phyloP scores from a whole-genome alignment of 2,797 vertebrate species.

The Adrianichthys oophorus region DNA sequence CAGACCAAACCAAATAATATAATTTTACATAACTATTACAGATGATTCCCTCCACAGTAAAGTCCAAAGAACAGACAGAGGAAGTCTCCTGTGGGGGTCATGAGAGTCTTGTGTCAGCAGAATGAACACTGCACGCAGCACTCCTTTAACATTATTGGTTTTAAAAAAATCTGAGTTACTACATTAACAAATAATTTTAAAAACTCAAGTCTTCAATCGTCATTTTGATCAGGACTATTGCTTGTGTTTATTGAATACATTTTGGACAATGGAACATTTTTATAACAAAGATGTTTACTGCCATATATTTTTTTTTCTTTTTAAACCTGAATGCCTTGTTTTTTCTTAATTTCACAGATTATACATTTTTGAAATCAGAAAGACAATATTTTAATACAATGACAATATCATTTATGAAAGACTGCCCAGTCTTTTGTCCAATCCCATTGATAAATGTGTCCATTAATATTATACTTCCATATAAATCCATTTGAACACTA shows the following conservation, averaged over 20 bases:
- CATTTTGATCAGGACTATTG: too few species aligned
- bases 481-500: constrained; percentile 50
- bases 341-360: too few species aligned
- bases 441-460: constrained; percentile 3
- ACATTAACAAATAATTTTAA: too few species aligned
- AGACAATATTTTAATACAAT: constrained; percentile 3
- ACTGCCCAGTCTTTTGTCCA: constrained; percentile 2
- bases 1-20: constrained; percentile 9
- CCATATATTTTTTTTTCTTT: too few species aligned
- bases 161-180: too few species aligned
- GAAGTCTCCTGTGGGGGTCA: constrained; percentile 28
- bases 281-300: too few species aligned
- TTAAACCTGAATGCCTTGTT: too few species aligned
- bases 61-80: constrained; percentile 29
- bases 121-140: neutral
- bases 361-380: neutral
- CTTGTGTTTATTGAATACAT: too few species aligned
- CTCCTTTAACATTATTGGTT: too few species aligned
- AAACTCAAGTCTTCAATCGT: too few species aligned
- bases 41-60: constrained; percentile 25
- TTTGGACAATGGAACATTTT: too few species aligned
- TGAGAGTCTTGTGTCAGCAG: constrained; percentile 11
- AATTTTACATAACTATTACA: constrained; percentile 23
- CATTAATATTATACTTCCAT: constrained; percentile 1
- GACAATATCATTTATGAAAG: constrained; percentile 2